A percentile compares a stretch with the other conserved stretches of the same genome.
Conservation (phyloP, 2,888 invertebrate species). For the Ferrisia virgata region DNA sequence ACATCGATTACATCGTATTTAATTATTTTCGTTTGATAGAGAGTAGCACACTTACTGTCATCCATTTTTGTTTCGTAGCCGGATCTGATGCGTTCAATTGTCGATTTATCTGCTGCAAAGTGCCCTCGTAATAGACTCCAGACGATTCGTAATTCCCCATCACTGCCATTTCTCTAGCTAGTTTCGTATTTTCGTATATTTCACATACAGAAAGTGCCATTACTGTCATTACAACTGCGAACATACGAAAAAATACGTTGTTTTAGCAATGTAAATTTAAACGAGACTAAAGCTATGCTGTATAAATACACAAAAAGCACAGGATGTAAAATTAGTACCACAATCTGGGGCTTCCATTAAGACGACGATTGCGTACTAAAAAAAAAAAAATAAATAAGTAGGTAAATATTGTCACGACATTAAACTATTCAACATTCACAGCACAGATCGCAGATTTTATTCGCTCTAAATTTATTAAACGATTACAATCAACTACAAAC, state of each 20-base stretch:
- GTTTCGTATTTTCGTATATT: slow-evolving; percentile 90
- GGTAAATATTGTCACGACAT: slow-evolving; percentile 17
- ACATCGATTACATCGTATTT: background rate
- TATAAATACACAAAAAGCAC: background rate
- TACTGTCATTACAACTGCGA: slow-evolving; percentile 53
- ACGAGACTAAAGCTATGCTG: background rate
- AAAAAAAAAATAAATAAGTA: background rate
- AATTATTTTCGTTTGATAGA: background rate
- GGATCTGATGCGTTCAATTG: slow-evolving; percentile 75
- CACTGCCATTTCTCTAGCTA: slow-evolving; percentile 91
- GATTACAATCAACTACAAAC: background rate
- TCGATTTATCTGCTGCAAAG: slow-evolving; percentile 85
- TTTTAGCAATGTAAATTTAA: background rate
- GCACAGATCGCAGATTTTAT: background rate
- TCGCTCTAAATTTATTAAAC: background rate
- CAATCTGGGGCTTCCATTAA: slow-evolving; percentile 32
- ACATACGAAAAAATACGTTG: background rate
- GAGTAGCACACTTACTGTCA: slow-evolving; percentile 55
- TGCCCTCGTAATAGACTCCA: slow-evolving; percentile 88
- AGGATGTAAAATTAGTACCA: slow-evolving; percentile 16
- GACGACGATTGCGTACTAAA: background rate
- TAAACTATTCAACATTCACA: background rate
- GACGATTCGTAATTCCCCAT: slow-evolving; percentile 95
- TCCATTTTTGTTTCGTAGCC: slow-evolving; percentile 82
- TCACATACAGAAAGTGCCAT: slow-evolving; percentile 88